Percentiles rank a stretch among this genome's conserved stretches.
phyloP scores from a whole-genome alignment of 2,113 vertebrate genomes.

The Anarrhichthys ocellatus region DNA sequence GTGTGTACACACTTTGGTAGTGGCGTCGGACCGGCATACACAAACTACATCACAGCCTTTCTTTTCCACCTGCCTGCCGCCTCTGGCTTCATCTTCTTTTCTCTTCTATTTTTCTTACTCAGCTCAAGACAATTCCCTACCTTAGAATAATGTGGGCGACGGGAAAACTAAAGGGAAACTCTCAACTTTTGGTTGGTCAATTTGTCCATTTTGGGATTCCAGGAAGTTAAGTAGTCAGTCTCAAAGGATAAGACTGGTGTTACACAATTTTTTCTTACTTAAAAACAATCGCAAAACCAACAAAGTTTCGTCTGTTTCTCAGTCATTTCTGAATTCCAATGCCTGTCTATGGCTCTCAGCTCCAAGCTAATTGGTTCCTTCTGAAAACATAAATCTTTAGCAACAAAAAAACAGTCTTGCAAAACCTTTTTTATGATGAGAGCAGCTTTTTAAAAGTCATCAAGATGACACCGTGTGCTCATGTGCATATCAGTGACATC shows the following conservation, averaged over 20 bases:
- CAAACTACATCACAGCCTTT: slow-evolving; percentile 67
- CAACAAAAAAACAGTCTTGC: background rate
- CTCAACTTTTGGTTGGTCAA: slow-evolving; percentile 6
- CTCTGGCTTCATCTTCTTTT: slow-evolving; percentile 32
- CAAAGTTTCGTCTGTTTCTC: background rate
- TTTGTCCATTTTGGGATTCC: slow-evolving; percentile 6
- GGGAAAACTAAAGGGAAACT: background rate
- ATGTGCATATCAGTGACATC: background rate
- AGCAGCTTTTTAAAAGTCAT: background rate
- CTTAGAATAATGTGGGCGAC: slow-evolving; percentile 6
- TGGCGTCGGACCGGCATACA: slow-evolving; percentile 50
- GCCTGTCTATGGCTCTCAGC: background rate
- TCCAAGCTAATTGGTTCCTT: background rate
- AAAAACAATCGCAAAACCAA: slow-evolving; percentile 5
- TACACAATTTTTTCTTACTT: background rate
- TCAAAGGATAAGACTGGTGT: slow-evolving; percentile 7
- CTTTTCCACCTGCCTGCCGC: slow-evolving; percentile 55
- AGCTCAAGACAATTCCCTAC: slow-evolving; percentile 18
- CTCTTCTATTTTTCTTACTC: slow-evolving; percentile 21
- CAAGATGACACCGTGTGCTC: background rate
- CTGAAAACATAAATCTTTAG: background rate
- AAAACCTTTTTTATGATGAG: too few relatives aligned
- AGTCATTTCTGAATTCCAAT: background rate
- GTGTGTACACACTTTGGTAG: slow-evolving; percentile 66
- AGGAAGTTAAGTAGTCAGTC: slow-evolving; percentile 1